These are phyloP conservation scores for Dione vanillae DNA, from an alignment of 2,888 invertebrate genomes.

Conservation along the genomic window DNA sequence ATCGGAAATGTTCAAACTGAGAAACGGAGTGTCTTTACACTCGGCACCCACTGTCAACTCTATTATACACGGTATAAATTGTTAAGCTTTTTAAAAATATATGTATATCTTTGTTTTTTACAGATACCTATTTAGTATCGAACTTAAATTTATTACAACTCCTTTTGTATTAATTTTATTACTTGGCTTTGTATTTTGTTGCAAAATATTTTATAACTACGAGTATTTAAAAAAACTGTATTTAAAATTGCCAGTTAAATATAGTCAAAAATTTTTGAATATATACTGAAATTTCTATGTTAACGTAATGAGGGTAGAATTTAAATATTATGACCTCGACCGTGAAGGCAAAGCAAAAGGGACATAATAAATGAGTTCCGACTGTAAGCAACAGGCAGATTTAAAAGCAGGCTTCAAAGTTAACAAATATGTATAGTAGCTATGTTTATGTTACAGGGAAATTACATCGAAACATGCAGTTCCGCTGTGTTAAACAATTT, in stretches of 20 bases:
- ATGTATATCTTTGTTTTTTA: too few species aligned
- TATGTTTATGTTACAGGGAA: conserved; percentile 35
- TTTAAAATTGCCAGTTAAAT: not conserved
- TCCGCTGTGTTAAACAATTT: conserved; percentile 27
- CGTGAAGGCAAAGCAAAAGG: conserved; percentile 36
- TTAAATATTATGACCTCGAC: conserved; percentile 40
- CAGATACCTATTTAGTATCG: too few species aligned
- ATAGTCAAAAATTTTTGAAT: not conserved
- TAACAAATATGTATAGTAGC: conserved; percentile 23
- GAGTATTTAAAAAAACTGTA: conserved; percentile 6
- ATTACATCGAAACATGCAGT: conserved; percentile 31
- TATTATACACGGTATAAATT: too few species aligned
- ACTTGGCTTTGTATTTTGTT: too few species aligned
- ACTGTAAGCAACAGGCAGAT: conserved; percentile 42
- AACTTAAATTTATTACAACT: too few species aligned
- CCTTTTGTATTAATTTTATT: too few species aligned
- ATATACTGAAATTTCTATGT: not conserved
- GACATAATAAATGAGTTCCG: conserved; percentile 35
- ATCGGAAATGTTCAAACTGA: too few species aligned
- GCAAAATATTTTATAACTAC: not conserved
- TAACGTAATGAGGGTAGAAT: conserved; percentile 31
- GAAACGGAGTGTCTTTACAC: too few species aligned
- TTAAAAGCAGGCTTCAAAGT: conserved; percentile 37
- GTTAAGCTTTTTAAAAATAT: too few species aligned
- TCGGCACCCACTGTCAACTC: too few species aligned